Percentiles rank a stretch among this genome's conserved stretches.
Evolutionary conservation across 2,113 vertebrate genomes (phyloP).

Genomic region (Cinclus mexicanus): DNA sequence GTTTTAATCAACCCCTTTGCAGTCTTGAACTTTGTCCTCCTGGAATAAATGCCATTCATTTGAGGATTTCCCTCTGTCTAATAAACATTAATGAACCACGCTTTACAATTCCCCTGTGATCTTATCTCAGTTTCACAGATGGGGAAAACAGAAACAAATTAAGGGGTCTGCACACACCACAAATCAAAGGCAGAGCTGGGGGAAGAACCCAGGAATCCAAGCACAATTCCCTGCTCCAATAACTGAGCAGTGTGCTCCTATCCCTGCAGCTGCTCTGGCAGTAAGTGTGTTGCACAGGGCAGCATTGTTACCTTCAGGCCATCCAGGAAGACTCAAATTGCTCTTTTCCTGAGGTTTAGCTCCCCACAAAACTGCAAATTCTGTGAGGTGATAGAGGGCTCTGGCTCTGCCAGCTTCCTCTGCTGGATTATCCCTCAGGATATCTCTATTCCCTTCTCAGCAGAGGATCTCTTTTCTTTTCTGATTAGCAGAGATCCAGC

Average conservation of each 20-base stretch:
- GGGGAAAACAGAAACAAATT: conserved; percentile 43
- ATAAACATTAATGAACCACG: conserved; percentile 48
- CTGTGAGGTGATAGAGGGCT: background rate
- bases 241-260: background rate
- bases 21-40: conserved; percentile 46
- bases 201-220: background rate
- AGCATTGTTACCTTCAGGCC: background rate
- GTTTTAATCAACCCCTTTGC: conserved; percentile 40
- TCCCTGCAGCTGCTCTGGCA: background rate
- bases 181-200: conserved; percentile 43
- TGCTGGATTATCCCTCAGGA: background rate
- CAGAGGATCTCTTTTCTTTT: background rate
- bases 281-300: background rate
- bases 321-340: background rate
- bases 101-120: conserved; percentile 19
- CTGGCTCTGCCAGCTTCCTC: background rate
- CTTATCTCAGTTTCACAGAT: conserved; percentile 45
- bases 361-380: background rate
- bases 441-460: background rate
- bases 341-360: background rate
- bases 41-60: conserved; percentile 26
- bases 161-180: conserved; percentile 20
- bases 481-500: background rate
- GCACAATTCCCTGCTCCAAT: background rate
- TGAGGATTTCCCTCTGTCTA: conserved; percentile 44